A percentile compares a stretch with the other conserved stretches of the same genome.
Evolutionary conservation across 2,113 vertebrate species (phyloP).

Genomic region (Halcyon malimbica): DNA sequence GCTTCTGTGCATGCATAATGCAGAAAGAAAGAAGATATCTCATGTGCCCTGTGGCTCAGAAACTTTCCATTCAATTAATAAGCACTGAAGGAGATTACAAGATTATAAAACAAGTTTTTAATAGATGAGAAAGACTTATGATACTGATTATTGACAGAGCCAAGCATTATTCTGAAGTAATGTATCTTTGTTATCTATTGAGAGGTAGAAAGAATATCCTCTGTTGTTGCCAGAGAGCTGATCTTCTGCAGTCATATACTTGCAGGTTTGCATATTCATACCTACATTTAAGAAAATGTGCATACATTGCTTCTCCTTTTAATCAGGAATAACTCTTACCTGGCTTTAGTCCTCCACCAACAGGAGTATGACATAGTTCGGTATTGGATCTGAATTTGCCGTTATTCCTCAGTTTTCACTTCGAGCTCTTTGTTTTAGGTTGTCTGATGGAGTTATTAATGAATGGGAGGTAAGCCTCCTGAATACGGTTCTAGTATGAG

Average conservation of each 20-base stretch:
- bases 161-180: neutral
- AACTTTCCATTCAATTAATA: conserved; percentile 20
- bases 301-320: neutral
- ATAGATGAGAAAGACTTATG: neutral
- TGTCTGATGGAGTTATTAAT: neutral
- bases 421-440: neutral
- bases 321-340: neutral
- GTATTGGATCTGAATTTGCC: neutral
- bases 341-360: neutral
- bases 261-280: neutral
- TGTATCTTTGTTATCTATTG: neutral
- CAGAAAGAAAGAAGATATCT: neutral
- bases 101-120: conserved; percentile 42
- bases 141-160: neutral
- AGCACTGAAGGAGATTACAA: conserved; percentile 22
- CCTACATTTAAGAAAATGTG: neutral
- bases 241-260: neutral
- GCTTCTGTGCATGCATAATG: neutral
- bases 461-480: neutral
- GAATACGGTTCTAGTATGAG: neutral
- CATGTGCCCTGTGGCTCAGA: neutral
- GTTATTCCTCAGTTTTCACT: neutral
- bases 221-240: neutral
- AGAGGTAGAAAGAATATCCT: neutral
- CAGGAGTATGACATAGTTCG: neutral